These are phyloP conservation scores for Bradypodion ventrale DNA, from an alignment of 2,797 vertebrate genomes.

Conservation along the genomic window DNA sequence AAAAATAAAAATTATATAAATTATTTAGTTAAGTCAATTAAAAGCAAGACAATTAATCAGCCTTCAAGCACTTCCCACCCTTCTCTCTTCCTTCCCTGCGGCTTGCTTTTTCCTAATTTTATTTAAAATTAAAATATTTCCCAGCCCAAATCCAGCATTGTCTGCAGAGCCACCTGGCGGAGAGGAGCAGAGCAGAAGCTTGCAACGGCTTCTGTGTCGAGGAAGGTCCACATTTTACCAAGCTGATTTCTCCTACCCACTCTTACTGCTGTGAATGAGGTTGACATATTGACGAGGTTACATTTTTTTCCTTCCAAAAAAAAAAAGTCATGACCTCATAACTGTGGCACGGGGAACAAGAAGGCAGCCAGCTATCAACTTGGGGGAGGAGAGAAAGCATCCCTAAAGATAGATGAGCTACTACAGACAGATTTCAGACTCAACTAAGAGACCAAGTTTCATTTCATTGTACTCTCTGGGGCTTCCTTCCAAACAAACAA, in stretches of 20 bases:
- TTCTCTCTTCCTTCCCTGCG: conserved; percentile 12
- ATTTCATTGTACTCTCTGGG: background rate
- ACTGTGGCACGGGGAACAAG: conserved; percentile 33
- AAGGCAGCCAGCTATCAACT: background rate
- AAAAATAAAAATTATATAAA: too few species aligned
- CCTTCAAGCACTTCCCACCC: background rate
- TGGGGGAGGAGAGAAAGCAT: background rate
- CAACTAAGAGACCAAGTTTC: background rate
- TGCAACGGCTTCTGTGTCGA: conserved; percentile 55
- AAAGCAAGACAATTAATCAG: conserved; percentile 27
- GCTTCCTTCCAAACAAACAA: background rate
- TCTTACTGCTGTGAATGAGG: conserved; percentile 33
- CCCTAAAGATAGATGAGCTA: background rate
- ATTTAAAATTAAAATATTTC: conserved; percentile 23
- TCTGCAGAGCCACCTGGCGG: conserved; percentile 67
- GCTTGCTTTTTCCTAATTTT: conserved; percentile 30
- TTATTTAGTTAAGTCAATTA: conserved; percentile 37
- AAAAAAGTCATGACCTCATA: background rate
- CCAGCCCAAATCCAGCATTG: conserved; percentile 41
- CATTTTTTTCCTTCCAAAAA: background rate
- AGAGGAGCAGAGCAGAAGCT: conserved; percentile 40
- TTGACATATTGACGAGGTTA: conserved; percentile 30
- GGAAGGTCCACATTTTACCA: conserved; percentile 46
- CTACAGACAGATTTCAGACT: background rate
- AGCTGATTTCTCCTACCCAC: conserved; percentile 35